Evolutionary conservation across 1,140 invertebrate genomes (phyloP).

Genomic region (Meloidogyne hapla): DNA sequence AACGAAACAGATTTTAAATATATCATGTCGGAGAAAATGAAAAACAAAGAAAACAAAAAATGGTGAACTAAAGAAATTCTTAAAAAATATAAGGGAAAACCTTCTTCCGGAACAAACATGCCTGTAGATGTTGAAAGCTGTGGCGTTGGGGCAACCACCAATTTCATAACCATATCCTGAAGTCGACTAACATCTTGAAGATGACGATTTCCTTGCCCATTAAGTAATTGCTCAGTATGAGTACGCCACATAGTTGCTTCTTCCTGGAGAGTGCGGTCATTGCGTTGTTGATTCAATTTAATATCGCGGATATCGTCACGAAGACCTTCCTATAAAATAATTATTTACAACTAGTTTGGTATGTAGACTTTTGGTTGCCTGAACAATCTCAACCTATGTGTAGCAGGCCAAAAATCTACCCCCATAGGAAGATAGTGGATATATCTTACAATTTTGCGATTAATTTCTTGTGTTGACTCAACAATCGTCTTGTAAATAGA

Average conservation of each 20-base stretch:
- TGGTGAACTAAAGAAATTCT: too few relatives aligned
- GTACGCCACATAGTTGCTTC: constrained; percentile 22
- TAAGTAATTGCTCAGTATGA: constrained; percentile 18
- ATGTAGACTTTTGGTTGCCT: too few relatives aligned
- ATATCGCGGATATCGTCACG: constrained; percentile 33
- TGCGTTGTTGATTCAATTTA: constrained; percentile 21
- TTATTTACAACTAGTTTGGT: constrained; percentile 21
- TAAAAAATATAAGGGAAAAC: neutral
- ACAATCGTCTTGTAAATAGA: constrained; percentile 29
- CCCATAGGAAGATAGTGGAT: too few relatives aligned
- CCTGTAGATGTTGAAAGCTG: neutral
- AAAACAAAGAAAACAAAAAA: neutral
- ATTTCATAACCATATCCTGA: too few relatives aligned
- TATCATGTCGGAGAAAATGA: too few relatives aligned
- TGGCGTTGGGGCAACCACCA: too few relatives aligned
- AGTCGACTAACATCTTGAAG: too few relatives aligned
- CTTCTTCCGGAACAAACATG: neutral
- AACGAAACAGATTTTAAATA: too few relatives aligned
- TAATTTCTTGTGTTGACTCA: constrained; percentile 34
- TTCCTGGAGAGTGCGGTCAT: constrained; percentile 21
- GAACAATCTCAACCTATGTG: too few relatives aligned
- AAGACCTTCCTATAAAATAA: constrained; percentile 16
- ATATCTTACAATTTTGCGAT: constrained; percentile 38
- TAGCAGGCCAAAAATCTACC: too few relatives aligned
- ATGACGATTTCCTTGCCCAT: neutral